Percentiles rank a stretch among this genome's conserved stretches.
phyloP scores from a whole-genome alignment of 37 sponge, comb jelly and placozoan species.

The Agelas oroides region DNA sequence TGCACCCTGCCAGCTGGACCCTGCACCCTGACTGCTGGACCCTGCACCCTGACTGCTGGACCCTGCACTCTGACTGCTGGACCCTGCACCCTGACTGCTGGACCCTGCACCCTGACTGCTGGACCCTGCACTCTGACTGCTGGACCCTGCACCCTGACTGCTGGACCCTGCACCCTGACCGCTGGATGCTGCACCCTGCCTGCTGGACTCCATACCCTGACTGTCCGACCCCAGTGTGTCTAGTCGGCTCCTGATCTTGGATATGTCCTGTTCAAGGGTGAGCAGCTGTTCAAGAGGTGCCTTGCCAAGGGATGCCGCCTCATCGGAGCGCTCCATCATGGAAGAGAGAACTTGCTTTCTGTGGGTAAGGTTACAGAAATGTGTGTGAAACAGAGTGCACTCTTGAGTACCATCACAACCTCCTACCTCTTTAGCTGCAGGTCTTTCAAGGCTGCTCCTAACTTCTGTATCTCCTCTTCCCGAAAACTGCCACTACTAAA shows the following conservation, averaged over 20 bases:
- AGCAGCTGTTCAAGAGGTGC: background rate
- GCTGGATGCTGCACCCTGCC: no score
- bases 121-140: no score
- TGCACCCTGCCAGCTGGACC: background rate
- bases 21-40: no score
- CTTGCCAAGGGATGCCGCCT: background rate
- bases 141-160: background rate
- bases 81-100: no score
- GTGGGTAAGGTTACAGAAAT: no score
- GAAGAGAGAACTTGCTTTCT: background rate
- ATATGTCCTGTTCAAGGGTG: background rate
- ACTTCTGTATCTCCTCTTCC: background rate
- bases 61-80: background rate
- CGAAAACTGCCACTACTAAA: background rate
- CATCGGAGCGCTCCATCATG: background rate
- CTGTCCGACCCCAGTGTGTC: background rate
- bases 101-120: background rate
- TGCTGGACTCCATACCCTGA: no score
- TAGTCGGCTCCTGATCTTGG: background rate
- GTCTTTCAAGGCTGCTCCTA: constrained; percentile 1
- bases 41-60: no score
- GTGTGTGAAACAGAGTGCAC: background rate
- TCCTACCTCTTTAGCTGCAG: constrained; percentile 22
- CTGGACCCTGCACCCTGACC: no score
- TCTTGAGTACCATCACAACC: background rate